These are phyloP conservation scores for Acholoe squamosa DNA, from an alignment of 2,888 invertebrate genomes.

Conservation along the genomic window DNA sequence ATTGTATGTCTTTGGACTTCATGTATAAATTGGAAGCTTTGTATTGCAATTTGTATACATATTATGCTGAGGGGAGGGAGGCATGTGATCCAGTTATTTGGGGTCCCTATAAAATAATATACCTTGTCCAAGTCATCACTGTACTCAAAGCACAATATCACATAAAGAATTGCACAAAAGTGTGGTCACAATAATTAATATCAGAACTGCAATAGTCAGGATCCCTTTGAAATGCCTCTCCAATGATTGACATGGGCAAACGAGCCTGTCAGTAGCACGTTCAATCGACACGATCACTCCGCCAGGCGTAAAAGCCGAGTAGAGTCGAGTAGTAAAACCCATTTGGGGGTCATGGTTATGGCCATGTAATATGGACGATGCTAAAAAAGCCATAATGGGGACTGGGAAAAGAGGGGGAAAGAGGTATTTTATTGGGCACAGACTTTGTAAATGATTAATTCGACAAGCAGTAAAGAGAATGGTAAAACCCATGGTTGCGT, in stretches of 20 bases:
- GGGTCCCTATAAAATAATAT: no score
- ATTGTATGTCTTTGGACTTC: no score
- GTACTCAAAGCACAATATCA: no score
- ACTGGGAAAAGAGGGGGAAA: background rate
- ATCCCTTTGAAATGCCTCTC: background rate
- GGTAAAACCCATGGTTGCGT: background rate
- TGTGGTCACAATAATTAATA: no score
- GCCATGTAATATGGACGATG: constrained; percentile 26
- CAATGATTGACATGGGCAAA: background rate
- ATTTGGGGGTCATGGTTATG: background rate
- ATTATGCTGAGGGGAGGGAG: no score
- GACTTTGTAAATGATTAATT: constrained; percentile 54
- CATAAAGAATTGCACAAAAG: no score
- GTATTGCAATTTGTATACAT: no score
- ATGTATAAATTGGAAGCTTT: no score
- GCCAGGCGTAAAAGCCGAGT: background rate
- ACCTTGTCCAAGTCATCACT: no score
- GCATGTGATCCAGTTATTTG: no score
- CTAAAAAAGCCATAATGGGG: constrained; percentile 36
- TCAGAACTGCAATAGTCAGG: background rate
- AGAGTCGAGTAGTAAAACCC: background rate
- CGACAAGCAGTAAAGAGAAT: constrained; percentile 37
- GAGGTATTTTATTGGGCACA: background rate
- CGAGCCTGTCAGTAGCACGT: constrained; percentile 50
- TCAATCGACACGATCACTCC: constrained; percentile 36